Base-by-base conservation (phyloP, 2,113 vertebrate species). In the Ictidomys tridecemlineatus region DNA sequence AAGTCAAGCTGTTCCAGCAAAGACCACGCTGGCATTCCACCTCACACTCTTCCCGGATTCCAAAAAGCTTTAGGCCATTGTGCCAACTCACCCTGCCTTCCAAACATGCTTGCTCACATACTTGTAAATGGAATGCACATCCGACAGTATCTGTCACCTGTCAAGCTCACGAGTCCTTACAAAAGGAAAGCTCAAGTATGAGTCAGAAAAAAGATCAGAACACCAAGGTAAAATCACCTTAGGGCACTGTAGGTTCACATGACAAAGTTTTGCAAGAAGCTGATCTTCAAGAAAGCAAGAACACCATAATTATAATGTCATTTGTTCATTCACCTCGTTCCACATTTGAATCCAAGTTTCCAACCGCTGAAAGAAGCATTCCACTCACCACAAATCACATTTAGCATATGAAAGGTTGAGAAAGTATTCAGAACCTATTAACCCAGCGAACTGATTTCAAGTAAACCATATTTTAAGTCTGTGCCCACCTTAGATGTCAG, bases 121-220 rank as follows among this genome's bases (percentile, higher is more conserved):
- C 92, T 82, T 88, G 77, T 48, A 73, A 73, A 34, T 65, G 90
- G 84, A 97, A 93, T 82, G 79, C 34, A 17, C 2, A 0, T 24
- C 67, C 76, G 24, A 78, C 22, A 90, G 37, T 73, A 30, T 77
- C 95, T 95, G 90, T 96, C 96, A 95, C 67, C 85, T 87, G 94
- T 79, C 48, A 92, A 37, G 77, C n/a, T 95, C 85, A 67, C 61
- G 20, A 42, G 65, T 45, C 70, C 84, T 94, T 72, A 63, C 51
- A 63, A 93, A 97, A 96, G 32, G 56, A 89, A 73, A 94, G n/a
- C 87, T 95, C 58, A 80, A 92, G 42, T 42, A 9, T 92, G 95
- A 97, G 89, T 93, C 96, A 96, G 89, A 89, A 72, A 94, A 45
- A 93, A 77, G 73, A 86, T 83, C 94, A 94, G 88, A 65, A 61